phyloP scores from a whole-genome alignment of 1,140 invertebrate species.

The Drosophila kohkoa region DNA sequence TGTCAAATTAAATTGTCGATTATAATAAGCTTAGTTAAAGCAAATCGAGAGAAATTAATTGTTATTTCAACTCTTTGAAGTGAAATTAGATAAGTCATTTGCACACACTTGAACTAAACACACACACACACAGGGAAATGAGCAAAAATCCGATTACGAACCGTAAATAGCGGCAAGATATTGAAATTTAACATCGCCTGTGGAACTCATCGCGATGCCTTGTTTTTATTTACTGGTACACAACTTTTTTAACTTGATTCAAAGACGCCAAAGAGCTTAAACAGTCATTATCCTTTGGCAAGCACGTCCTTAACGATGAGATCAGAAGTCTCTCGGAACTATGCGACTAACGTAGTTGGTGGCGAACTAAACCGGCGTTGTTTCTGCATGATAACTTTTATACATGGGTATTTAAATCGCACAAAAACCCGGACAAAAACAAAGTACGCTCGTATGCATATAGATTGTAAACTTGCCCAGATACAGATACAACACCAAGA shows the following conservation, averaged over 20 bases:
- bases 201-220: conserved; percentile 34
- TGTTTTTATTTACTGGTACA: not conserved
- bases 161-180: conserved; percentile 66
- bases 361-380: conserved; percentile 55
- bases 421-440: conserved; percentile 20
- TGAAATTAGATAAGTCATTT: not conserved
- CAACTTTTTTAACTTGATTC: no score
- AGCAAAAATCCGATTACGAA: conserved; percentile 36
- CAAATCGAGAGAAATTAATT: no score
- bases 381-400: conserved; percentile 66
- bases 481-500: conserved; percentile 13
- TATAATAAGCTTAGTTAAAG: no score
- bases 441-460: not conserved
- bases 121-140: conserved; percentile 5
- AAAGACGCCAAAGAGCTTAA: not conserved
- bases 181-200: conserved; percentile 57
- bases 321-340: not conserved
- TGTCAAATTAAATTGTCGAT: no score
- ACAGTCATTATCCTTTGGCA: conserved; percentile 25
- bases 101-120: not conserved
- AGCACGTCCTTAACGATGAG: not conserved
- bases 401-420: conserved; percentile 56
- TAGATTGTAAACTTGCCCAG: conserved; percentile 33
- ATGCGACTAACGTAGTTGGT: conserved; percentile 25
- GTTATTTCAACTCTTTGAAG: no score